Percentiles rank a stretch among this genome's conserved stretches.
Evolutionary conservation across 2,113 vertebrate species (phyloP).

Genomic region (Catharus bicknelli): DNA sequence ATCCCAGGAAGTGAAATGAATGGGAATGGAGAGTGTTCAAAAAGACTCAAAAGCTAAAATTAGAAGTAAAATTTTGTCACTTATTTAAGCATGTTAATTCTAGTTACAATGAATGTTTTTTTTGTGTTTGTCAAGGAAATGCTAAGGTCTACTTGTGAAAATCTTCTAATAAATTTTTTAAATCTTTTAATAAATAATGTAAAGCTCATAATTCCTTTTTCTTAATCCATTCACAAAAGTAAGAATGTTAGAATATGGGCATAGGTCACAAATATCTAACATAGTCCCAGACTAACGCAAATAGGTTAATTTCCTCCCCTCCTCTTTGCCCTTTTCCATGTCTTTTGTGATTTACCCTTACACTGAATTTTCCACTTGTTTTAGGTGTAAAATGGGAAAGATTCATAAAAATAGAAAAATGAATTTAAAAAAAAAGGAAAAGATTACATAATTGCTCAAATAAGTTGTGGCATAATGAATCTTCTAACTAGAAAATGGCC

Average conservation of each 20-base stretch:
- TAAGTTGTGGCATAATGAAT: background rate
- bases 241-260: background rate
- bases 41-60: conserved; percentile 32
- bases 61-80: background rate
- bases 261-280: background rate
- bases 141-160: background rate
- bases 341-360: background rate
- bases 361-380: background rate
- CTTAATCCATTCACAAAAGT: background rate
- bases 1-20: conserved; percentile 46
- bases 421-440: background rate
- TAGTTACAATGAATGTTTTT: background rate
- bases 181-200: background rate
- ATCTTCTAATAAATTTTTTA: background rate
- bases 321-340: background rate
- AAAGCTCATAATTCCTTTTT: background rate
- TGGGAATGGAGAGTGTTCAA: background rate
- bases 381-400: background rate
- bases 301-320: background rate
- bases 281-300: background rate
- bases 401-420: background rate
- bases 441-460: background rate
- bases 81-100: background rate
- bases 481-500: background rate
- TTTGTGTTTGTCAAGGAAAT: background rate